Evolutionary conservation across 2,888 invertebrate species (phyloP).

Genomic region (Masnerella sp.): DNA sequence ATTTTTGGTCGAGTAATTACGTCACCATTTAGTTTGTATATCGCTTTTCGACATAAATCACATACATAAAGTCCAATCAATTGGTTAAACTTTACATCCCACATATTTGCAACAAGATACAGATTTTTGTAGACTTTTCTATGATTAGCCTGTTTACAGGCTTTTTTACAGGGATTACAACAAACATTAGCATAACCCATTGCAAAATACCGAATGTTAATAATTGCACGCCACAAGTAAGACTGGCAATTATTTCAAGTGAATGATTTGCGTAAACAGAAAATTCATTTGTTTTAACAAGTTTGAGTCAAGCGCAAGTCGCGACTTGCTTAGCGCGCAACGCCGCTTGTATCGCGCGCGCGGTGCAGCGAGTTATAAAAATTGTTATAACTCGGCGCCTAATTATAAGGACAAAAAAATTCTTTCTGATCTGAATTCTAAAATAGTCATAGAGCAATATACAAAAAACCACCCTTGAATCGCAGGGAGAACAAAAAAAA

Average conservation of each 20-base stretch:
- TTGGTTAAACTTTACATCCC: slow-evolving; percentile 5
- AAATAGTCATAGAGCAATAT: not conserved
- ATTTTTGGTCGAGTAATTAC: not conserved
- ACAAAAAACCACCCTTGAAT: not conserved
- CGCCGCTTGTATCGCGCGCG: not conserved
- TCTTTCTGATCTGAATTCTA: not conserved
- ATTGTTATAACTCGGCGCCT: not conserved
- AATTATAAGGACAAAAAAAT: not conserved
- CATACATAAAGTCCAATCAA: slow-evolving; percentile 16
- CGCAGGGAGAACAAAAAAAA: not conserved
- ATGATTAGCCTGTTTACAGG: too few relatives aligned
- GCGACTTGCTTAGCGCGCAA: not conserved
- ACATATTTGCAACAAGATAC: slow-evolving; percentile 3
- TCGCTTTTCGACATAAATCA: not conserved
- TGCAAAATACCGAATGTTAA: too few relatives aligned
- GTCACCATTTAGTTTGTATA: not conserved
- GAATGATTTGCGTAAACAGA: not conserved
- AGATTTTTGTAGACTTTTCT: not conserved
- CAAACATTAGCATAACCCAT: slow-evolving; percentile 12
- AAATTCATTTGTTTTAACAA: not conserved
- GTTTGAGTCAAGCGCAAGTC: not conserved
- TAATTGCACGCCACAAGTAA: too few relatives aligned
- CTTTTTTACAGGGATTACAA: slow-evolving; percentile 13
- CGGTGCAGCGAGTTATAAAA: not conserved
- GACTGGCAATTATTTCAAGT: too few relatives aligned